Evolutionary conservation across 2,888 invertebrate species (phyloP).

Genomic region (Heliconius ismenius): DNA sequence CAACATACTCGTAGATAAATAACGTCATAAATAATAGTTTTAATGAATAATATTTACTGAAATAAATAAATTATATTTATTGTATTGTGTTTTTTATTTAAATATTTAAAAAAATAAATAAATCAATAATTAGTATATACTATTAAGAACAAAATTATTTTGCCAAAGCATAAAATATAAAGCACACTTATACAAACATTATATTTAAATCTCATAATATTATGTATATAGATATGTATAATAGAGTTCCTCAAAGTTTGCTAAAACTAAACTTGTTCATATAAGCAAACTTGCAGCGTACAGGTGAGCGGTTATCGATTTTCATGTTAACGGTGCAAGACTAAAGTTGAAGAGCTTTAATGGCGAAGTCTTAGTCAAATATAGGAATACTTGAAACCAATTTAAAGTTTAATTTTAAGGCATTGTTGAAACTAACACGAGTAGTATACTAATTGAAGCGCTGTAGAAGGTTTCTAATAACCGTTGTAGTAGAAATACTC

Average conservation of each 20-base stretch:
- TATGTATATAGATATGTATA: background rate
- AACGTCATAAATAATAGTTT: too few relatives aligned
- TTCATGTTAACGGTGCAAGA: conserved; percentile 6
- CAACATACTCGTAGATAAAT: background rate
- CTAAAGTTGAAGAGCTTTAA: conserved; percentile 21
- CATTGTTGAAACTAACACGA: conserved; percentile 16
- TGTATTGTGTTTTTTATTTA: too few relatives aligned
- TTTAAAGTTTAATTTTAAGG: conserved; percentile 25
- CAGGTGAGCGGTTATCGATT: conserved; percentile 24
- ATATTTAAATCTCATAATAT: background rate
- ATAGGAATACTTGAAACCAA: conserved; percentile 25
- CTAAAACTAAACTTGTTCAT: background rate
- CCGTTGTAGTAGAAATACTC: background rate
- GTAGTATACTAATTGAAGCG: background rate
- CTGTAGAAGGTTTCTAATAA: conserved; percentile 4
- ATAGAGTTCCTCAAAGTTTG: background rate
- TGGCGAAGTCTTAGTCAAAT: conserved; percentile 22
- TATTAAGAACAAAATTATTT: background rate
- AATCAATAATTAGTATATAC: background rate
- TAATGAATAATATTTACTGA: background rate
- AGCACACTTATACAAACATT: background rate
- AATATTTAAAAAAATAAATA: too few relatives aligned
- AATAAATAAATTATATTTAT: background rate
- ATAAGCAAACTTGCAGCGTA: conserved; percentile 7
- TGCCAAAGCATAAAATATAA: background rate